Evolutionary conservation across 2,888 invertebrate genomes (phyloP).

Genomic region (Tupiocoris notatus): DNA sequence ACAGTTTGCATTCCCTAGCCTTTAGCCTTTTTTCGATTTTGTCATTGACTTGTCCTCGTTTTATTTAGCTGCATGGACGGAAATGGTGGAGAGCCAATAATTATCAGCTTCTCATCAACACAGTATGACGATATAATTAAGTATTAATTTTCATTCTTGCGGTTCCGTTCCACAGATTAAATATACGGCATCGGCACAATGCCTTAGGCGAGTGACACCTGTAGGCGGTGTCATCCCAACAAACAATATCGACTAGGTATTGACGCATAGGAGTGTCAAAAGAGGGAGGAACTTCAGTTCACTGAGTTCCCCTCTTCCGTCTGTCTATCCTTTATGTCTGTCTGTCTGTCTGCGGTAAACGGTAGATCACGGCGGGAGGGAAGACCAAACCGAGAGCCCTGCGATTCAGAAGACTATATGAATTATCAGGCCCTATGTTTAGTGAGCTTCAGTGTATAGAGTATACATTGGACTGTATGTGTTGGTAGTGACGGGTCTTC

Average conservation of each 20-base stretch:
- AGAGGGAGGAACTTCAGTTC: background rate
- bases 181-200: background rate
- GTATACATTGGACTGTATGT: background rate
- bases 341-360: background rate
- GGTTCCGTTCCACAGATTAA: too few species aligned
- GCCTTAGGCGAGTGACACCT: background rate
- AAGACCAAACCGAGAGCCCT: background rate
- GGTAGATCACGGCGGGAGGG: too few species aligned
- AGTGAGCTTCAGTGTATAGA: background rate
- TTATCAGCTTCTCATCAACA: too few species aligned
- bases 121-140: too few species aligned
- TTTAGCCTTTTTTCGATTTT: too few species aligned
- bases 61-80: too few species aligned
- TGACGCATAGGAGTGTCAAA: background rate
- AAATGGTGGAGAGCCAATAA: too few species aligned
- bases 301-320: background rate
- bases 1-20: too few species aligned
- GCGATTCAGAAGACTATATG: conserved; percentile 12
- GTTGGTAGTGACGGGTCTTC: conserved; percentile 16
- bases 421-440: conserved; percentile 24
- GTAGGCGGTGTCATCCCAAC: background rate
- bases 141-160: too few species aligned
- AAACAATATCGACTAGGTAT: background rate
- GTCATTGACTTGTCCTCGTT: too few species aligned
- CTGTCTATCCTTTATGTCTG: background rate